Evolutionary conservation across 2,113 vertebrate species (phyloP).

Genomic region (Silurus glanis): DNA sequence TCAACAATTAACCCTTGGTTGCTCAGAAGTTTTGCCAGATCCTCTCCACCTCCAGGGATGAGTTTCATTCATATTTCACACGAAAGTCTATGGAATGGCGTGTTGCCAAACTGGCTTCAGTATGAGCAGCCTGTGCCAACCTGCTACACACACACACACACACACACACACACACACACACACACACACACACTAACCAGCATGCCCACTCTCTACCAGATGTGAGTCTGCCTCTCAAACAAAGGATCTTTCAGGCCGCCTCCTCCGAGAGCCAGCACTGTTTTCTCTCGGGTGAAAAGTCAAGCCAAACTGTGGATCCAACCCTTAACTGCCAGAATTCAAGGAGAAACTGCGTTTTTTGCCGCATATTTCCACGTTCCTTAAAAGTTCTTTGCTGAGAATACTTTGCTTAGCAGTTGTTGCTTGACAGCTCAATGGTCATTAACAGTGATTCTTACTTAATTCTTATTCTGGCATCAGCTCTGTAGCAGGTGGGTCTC

Average conservation of each 20-base stretch:
- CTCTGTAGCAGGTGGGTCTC: background rate
- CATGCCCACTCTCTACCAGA: conserved; percentile 40
- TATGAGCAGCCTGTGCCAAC: conserved; percentile 22
- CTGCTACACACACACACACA: conserved; percentile 15
- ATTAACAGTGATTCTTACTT: background rate
- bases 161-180: background rate
- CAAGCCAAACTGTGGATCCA: conserved; percentile 40
- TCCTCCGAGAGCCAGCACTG: conserved; percentile 34
- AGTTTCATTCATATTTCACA: conserved; percentile 25
- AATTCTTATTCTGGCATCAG: background rate
- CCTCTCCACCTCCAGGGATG: conserved; percentile 22
- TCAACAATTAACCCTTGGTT: conserved; percentile 49
- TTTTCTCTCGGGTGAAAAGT: conserved; percentile 46
- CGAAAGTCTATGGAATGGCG: conserved; percentile 29
- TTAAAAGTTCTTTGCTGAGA: background rate
- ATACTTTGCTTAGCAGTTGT: background rate
- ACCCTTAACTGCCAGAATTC: conserved; percentile 42
- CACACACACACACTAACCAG: background rate
- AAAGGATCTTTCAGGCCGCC: conserved; percentile 21
- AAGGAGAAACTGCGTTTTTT: background rate
- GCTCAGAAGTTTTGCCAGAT: conserved; percentile 55
- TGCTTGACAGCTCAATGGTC: background rate
- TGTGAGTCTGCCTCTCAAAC: conserved; percentile 46
- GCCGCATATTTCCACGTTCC: conserved; percentile 12
- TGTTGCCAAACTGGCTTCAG: conserved; percentile 28